Conservation (phyloP, 2,113 vertebrate genomes). For the Cnemophilus loriae region DNA sequence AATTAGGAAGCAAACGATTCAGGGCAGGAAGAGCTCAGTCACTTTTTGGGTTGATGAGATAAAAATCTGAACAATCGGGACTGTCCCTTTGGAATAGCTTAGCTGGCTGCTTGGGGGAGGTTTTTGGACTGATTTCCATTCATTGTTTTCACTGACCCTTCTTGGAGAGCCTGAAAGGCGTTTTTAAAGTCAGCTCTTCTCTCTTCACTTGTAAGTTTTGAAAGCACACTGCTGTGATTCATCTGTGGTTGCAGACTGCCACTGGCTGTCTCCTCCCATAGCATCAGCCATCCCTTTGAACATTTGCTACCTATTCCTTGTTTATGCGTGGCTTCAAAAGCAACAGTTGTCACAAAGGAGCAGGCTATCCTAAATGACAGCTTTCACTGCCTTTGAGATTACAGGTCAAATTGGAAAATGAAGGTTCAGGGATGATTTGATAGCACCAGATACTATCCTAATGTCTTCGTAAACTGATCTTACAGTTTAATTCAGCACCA, state of each 20-base stretch:
- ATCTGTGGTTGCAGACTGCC: slow-evolving; percentile 11
- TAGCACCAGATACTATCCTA: not conserved
- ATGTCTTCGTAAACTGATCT: not conserved
- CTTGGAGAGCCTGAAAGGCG: not conserved
- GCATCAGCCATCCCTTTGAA: not conserved
- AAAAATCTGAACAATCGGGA: slow-evolving; percentile 20
- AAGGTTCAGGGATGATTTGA: not conserved
- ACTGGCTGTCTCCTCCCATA: slow-evolving; percentile 9
- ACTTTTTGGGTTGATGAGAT: slow-evolving; percentile 32
- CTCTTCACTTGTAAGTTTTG: slow-evolving; percentile 25
- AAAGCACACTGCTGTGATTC: not conserved
- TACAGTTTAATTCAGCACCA: slow-evolving; percentile 36
- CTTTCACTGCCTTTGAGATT: slow-evolving; percentile 24
- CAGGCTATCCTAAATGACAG: not conserved
- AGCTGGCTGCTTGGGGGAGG: not conserved
- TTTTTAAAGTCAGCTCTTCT: slow-evolving; percentile 19
- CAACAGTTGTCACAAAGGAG: slow-evolving; percentile 40
- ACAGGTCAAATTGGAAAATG: slow-evolving; percentile 31
- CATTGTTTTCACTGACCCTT: slow-evolving; percentile 37
- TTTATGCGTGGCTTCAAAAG: slow-evolving; percentile 1
- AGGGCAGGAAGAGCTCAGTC: slow-evolving; percentile 34
- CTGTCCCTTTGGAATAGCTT: not conserved
- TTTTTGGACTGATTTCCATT: slow-evolving; percentile 47
- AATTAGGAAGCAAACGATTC: slow-evolving; percentile 8
- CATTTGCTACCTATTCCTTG: slow-evolving; percentile 20